Evolutionary conservation across 2,113 vertebrate species (phyloP).

Genomic region (Dipodomys merriami): DNA sequence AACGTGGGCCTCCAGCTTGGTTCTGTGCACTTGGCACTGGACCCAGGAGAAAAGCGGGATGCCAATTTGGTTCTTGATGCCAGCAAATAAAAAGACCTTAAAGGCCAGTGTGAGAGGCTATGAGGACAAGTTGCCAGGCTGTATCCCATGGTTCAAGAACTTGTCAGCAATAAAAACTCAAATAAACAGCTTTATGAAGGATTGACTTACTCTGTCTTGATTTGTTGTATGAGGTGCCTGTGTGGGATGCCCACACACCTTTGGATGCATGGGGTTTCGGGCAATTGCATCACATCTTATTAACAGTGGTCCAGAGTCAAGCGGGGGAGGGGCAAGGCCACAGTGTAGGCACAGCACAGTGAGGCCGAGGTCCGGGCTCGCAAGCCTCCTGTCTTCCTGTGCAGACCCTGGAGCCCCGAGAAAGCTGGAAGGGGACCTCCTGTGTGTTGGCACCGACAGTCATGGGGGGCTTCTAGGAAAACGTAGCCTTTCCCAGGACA

Average conservation of each 20-base stretch:
- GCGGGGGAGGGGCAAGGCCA: no score
- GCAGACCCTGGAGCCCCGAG: neutral
- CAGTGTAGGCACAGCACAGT: neutral
- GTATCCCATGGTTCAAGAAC: neutral
- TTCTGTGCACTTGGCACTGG: neutral
- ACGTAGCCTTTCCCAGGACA: neutral
- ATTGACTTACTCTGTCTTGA: neutral
- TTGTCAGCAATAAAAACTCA: neutral
- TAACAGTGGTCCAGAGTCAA: neutral
- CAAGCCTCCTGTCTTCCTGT: neutral
- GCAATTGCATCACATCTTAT: neutral
- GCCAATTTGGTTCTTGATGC: neutral
- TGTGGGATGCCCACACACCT: neutral
- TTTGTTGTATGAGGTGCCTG: neutral
- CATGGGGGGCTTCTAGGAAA: neutral
- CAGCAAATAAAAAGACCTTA: neutral
- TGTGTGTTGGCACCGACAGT: neutral
- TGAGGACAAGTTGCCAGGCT: neutral
- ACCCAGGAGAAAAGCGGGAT: neutral
- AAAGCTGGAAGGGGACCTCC: neutral
- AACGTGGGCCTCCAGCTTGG: no score
- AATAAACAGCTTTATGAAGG: neutral
- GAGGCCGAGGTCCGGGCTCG: no score
- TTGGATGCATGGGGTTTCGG: accelerated
- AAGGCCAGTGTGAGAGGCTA: neutral